These are phyloP conservation scores for Bagarius yarrelli DNA, from an alignment of 2,113 vertebrate species.

Conservation along the genomic window DNA sequence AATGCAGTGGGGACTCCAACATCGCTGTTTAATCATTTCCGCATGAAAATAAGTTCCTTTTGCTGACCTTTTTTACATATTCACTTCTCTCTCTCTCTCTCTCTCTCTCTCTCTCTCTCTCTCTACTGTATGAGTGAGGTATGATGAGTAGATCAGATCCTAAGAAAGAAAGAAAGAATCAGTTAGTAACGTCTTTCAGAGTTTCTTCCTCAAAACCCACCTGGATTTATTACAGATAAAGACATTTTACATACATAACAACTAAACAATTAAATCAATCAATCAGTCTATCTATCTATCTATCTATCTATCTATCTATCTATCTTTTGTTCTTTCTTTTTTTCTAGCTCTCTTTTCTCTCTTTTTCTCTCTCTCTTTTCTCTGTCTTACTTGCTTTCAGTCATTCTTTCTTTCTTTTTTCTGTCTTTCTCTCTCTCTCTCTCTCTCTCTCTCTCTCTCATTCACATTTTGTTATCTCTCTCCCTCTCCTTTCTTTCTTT, in stretches of 20 bases:
- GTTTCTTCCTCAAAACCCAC: not conserved
- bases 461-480: not conserved
- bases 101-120: not conserved
- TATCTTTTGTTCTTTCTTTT: not conserved
- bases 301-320: not conserved
- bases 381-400: not conserved
- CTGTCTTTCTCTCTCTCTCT: not conserved
- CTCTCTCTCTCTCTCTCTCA: not conserved
- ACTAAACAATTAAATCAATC: no score
- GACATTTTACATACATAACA: not conserved
- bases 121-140: not conserved
- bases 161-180: not conserved
- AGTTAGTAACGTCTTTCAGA: not conserved
- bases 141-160: conserved; percentile 7
- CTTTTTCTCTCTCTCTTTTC: not conserved
- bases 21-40: not conserved
- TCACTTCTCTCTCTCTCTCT: not conserved
- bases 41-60: not conserved
- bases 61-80: not conserved
- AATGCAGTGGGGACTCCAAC: not conserved
- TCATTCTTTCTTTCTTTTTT: not conserved
- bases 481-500: not conserved
- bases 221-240: not conserved
- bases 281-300: no score
- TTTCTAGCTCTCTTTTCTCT: not conserved